These are phyloP conservation scores for Oscheius sp. DNA, from an alignment of 2,888 invertebrate species.

Conservation along the genomic window DNA sequence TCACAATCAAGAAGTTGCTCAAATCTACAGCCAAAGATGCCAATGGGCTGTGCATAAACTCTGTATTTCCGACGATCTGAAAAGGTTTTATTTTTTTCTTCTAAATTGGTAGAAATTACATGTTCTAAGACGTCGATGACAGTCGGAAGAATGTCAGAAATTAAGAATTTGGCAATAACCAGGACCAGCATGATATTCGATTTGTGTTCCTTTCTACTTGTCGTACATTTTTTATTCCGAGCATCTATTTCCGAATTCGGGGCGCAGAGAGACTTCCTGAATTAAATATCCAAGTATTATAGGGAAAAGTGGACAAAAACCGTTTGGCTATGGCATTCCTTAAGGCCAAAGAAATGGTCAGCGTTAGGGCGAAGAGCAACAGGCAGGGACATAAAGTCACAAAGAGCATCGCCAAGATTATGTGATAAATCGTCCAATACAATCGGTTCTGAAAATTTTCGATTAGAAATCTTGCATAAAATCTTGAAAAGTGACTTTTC, in stretches of 20 bases:
- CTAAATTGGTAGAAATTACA: constrained; percentile 37
- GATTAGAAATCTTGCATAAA: not conserved
- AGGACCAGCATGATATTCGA: constrained; percentile 68
- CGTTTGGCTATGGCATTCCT: constrained; percentile 32
- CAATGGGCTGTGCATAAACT: constrained; percentile 61
- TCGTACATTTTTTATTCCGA: constrained; percentile 41
- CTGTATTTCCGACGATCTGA: constrained; percentile 63
- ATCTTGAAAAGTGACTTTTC: no score
- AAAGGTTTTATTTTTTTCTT: constrained; percentile 28
- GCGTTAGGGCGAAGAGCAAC: constrained; percentile 62
- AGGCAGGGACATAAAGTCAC: constrained; percentile 66
- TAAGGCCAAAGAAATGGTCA: constrained; percentile 48
- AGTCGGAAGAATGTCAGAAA: constrained; percentile 69
- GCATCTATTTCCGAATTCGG: constrained; percentile 54
- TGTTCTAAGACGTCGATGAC: constrained; percentile 68
- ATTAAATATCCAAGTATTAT: not conserved
- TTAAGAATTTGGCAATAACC: constrained; percentile 66
- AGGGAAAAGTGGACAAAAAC: not conserved
- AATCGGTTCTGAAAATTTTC: constrained; percentile 54
- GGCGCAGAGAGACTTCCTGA: constrained; percentile 52
- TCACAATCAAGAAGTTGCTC: constrained; percentile 65
- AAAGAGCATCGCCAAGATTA: constrained; percentile 61
- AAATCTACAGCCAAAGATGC: constrained; percentile 68
- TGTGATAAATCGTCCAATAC: constrained; percentile 68
- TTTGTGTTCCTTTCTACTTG: constrained; percentile 62